These are phyloP conservation scores for Dromas ardeola DNA, from an alignment of 2,113 vertebrate genomes.

Conservation along the genomic window DNA sequence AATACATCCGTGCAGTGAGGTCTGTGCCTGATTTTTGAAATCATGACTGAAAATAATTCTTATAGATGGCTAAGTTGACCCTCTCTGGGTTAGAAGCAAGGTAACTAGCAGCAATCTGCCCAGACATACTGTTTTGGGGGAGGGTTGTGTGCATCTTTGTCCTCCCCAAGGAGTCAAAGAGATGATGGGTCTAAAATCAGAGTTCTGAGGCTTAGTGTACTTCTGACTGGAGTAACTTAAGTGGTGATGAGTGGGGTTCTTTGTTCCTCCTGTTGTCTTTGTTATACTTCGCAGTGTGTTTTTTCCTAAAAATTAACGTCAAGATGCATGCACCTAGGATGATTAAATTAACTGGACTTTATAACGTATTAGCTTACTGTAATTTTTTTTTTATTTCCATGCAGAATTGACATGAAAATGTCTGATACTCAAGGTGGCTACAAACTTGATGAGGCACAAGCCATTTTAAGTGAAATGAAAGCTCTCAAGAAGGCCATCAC, in stretches of 20 bases:
- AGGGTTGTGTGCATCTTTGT: neutral
- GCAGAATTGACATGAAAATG: conserved; percentile 95
- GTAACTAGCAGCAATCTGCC: neutral
- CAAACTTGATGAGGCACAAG: conserved; percentile 93
- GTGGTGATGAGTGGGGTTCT: neutral
- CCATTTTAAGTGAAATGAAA: conserved; percentile 93
- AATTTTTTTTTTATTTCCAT: neutral
- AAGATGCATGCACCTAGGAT: neutral
- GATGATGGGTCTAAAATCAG: neutral
- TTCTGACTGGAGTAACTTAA: neutral
- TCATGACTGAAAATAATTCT: neutral
- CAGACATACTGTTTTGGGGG: neutral
- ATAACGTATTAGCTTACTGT: neutral
- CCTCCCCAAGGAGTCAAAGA: neutral
- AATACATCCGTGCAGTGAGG: neutral
- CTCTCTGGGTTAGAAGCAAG: neutral
- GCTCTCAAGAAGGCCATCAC: conserved; percentile 93
- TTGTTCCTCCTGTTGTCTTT: neutral
- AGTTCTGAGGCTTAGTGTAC: neutral
- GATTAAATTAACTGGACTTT: neutral
- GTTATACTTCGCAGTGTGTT: neutral
- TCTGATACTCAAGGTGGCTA: conserved; percentile 86
- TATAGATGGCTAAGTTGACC: neutral
- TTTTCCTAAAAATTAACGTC: neutral
- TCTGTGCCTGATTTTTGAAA: neutral